Percentiles rank a stretch among this genome's conserved stretches.
Conservation (phyloP, 1,140 invertebrate genomes). For the Physella acuta region DNA sequence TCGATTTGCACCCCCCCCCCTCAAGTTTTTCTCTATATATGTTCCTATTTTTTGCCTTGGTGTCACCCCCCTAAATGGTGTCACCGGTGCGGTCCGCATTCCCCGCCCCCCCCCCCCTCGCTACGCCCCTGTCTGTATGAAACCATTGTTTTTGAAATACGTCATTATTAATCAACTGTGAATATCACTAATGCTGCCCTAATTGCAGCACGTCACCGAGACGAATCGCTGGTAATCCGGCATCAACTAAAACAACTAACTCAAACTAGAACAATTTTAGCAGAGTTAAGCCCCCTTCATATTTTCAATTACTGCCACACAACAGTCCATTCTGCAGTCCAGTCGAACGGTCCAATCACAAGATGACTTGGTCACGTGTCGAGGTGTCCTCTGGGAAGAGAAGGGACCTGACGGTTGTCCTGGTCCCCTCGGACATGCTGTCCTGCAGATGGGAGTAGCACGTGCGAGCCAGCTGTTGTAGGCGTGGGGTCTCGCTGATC, state of each 20-base stretch:
- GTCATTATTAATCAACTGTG: too few relatives aligned
- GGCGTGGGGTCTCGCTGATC: conserved; percentile 25
- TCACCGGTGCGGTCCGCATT: too few relatives aligned
- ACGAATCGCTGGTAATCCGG: background rate
- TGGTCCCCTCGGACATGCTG: conserved; percentile 35
- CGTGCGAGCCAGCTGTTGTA: conserved; percentile 27
- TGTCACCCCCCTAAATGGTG: too few relatives aligned
- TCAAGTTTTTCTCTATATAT: too few relatives aligned
- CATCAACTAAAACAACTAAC: background rate
- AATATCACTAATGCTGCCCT: too few relatives aligned
- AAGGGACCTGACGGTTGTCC: conserved; percentile 32
- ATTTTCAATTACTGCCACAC: background rate
- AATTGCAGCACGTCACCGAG: too few relatives aligned
- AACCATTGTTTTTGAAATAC: too few relatives aligned
- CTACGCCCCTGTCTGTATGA: too few relatives aligned
- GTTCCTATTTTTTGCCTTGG: too few relatives aligned
- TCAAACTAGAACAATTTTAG: background rate
- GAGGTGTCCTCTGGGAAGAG: conserved; percentile 15
- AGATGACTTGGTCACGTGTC: background rate
- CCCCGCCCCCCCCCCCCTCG: too few relatives aligned
- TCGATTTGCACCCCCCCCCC: too few relatives aligned
- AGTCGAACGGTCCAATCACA: background rate
- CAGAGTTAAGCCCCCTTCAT: background rate
- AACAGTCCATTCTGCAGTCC: background rate
- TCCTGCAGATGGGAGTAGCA: conserved; percentile 30